Conservation (phyloP, 2,113 vertebrate species). For the Seriola rivoliana region DNA sequence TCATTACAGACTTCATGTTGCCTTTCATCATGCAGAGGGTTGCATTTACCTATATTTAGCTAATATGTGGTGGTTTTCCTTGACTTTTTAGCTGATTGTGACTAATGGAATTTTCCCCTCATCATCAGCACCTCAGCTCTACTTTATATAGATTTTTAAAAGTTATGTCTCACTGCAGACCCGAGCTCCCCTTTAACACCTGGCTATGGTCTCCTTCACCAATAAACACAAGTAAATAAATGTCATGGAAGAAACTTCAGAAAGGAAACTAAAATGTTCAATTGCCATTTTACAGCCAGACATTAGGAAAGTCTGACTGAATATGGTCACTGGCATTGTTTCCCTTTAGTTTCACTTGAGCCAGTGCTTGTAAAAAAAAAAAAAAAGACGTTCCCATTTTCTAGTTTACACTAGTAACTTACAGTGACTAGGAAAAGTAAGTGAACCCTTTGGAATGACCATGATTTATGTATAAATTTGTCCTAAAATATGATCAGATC, state of each 20-base stretch:
- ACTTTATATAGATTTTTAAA: neutral
- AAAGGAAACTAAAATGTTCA: neutral
- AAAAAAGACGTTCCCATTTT: too few relatives aligned
- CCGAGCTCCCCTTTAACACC: neutral
- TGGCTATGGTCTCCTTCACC: neutral
- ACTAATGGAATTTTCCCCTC: neutral
- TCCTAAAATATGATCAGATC: too few relatives aligned
- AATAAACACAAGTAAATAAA: constrained; percentile 19
- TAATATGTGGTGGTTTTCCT: neutral
- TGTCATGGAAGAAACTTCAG: constrained; percentile 42
- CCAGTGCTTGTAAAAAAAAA: constrained; percentile 13
- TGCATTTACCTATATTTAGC: neutral
- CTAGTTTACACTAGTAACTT: too few relatives aligned
- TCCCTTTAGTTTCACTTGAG: constrained; percentile 15
- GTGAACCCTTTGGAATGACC: too few relatives aligned
- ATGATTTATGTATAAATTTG: too few relatives aligned
- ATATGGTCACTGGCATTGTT: constrained; percentile 3
- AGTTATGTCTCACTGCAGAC: neutral
- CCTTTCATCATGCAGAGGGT: neutral
- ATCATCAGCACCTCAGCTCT: neutral
- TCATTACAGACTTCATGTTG: constrained; percentile 11
- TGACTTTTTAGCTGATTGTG: neutral
- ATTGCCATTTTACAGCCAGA: constrained; percentile 10
- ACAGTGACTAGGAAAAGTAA: too few relatives aligned
- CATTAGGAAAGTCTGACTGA: constrained; percentile 46